Evolutionary conservation across 2,888 invertebrate genomes (phyloP).

Genomic region (Machimus atricapillus): DNA sequence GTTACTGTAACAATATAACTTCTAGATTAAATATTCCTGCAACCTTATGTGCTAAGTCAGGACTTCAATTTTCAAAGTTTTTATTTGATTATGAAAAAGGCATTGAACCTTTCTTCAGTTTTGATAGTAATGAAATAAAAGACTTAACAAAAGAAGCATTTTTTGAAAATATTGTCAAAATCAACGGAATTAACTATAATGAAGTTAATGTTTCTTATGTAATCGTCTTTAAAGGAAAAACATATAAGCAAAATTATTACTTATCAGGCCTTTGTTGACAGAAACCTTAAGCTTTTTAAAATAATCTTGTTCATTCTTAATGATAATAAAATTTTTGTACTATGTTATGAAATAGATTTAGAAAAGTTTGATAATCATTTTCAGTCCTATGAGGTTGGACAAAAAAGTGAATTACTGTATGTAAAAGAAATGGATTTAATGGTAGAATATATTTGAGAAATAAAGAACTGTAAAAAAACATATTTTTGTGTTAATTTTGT

Average conservation of each 20-base stretch:
- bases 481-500: neutral
- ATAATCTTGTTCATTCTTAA: conserved; percentile 14
- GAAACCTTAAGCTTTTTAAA: conserved; percentile 30
- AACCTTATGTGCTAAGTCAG: conserved; percentile 32
- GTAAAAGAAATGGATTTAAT: conserved; percentile 35
- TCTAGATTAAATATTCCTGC: conserved; percentile 40
- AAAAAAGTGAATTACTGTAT: conserved; percentile 12
- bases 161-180: neutral
- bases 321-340: conserved; percentile 8
- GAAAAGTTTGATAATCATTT: conserved; percentile 41
- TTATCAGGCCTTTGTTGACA: neutral
- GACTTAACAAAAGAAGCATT: neutral
- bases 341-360: conserved; percentile 36
- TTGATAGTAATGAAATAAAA: neutral
- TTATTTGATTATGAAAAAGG: conserved; percentile 17
- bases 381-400: conserved; percentile 43
- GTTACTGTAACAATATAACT: conserved; percentile 41
- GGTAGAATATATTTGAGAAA: conserved; percentile 40
- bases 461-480: neutral
- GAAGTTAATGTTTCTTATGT: neutral
- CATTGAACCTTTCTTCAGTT: neutral
- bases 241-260: conserved; percentile 25
- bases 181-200: neutral
- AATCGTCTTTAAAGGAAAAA: neutral
- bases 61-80: conserved; percentile 34